Evolutionary conservation across 2,888 invertebrate genomes (phyloP), one percentile per base, ranked within the genome.

Genomic region (Ectemnius continuus): DNA sequence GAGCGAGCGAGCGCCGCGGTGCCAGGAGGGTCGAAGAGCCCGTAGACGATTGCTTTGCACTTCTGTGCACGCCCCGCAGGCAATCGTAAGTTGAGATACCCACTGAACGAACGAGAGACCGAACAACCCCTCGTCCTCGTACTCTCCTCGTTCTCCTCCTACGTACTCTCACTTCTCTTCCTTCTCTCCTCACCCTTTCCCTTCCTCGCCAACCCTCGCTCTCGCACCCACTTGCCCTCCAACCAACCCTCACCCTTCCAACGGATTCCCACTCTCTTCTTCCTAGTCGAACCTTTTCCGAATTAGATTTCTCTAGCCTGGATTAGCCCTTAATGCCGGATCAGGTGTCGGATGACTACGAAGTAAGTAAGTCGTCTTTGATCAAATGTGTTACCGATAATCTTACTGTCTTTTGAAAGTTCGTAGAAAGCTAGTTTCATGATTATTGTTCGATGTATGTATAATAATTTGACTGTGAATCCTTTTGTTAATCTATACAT

Each of bases 71-170:
- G 83, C 83, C 83, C 79, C 78, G 80, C 67, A 75, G 83, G 83
- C 84, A 83, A 83, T 83, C 83, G 84, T 83, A 81, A 83, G 80
- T 83, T 80, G 83, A 83, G 84, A 83, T 83, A 83, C 84, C 83
- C 75, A 83, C 80, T 76, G 75, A 52, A 16, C 52, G 16, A 52
- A 16, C 14, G 52, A 13, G 52, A 52, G 52, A 16, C 14, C n/a
- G 16, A 16, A 5, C 52, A 52, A 13, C 52, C 16, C 65, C 45
- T 52, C 63, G 64, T 57, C 71, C 36, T 56, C 36, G 36, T 36
- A 36, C 3, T 36, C 36, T 36, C 8, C 65, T 47, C 65, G 23
- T 59, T 56, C 28, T 62, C 62, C 61, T 36, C 6, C 67, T 59
- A 52, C 52, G n/a, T n/a, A n/a, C n/a, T n/a, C n/a, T 14, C n/a